Base-by-base conservation (phyloP, 2,888 invertebrate species). In the Leptarthrus brevirostris region DNA sequence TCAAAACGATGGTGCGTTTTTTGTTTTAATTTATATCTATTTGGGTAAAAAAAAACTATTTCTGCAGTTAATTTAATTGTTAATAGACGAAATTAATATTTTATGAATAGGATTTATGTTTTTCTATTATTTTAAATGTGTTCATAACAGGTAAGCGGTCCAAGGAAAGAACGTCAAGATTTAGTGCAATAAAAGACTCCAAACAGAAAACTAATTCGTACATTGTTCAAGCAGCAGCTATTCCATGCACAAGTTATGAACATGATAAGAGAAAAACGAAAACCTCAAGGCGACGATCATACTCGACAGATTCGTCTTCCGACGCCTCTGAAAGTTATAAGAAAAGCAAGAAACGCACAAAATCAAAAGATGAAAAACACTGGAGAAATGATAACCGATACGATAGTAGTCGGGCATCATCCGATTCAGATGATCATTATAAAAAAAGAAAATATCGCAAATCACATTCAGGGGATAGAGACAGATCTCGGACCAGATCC, bases 171-270 rank as follows among this genome's bases (percentile, higher is more conserved):
- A 83, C 81, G 5, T 82, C 85, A 1, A 82, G 85, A 18, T 85
- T 85, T 71, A 85, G 84, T 77, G 84, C 84, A 77, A 83, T 82
- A 49, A 84, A 84, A 77, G 84, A 85, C 49, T 80, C 81, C 12
- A 79, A 78, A 78, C 71, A 77, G 56, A 74, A 73, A 61, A 47
- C 54, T 36, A 49, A 66, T 26, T 56, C 66, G 36, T 74, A 74
- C 24, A 26, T 66, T 36, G 24, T 74, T 22, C 58, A 72, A 52
- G 54, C 72, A 40, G 36, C 70, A 18, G 26, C 72, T 8, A 40
- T 56, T 30, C 64, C 74, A 24, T 72, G 58, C 40, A 40, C 74
- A 20, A 72, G 69, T 44, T 49, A 36, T 58, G 75, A 76, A 10
- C 70, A 72, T 36, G 74, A 74, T 16, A 74, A 76, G 52, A 30